Evolutionary conservation across 1,140 invertebrate species (phyloP).

Genomic region (Maniola jurtina): DNA sequence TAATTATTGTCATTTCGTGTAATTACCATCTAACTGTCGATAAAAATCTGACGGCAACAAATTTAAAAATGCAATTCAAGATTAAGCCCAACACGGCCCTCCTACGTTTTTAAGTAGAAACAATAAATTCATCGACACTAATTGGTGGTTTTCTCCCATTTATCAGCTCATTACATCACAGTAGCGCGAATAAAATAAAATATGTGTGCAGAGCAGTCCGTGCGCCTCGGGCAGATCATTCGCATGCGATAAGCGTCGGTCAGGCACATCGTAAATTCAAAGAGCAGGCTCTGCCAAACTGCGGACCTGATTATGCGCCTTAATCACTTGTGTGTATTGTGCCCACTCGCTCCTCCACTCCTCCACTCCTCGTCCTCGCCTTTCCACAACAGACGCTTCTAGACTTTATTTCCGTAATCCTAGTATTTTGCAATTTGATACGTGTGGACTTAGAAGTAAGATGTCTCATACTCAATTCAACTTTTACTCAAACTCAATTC

Average conservation of each 20-base stretch:
- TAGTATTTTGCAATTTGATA: not conserved
- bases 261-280: conserved; percentile 77
- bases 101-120: conserved; percentile 77
- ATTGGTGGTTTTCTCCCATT: conserved; percentile 78
- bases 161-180: conserved; percentile 79
- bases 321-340: conserved; percentile 61
- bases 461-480: too few species aligned
- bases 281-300: conserved; percentile 70
- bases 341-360: conserved; percentile 38
- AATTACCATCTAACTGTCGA: conserved; percentile 67
- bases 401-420: conserved; percentile 7
- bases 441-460: not conserved
- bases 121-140: conserved; percentile 79
- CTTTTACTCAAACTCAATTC: too few species aligned
- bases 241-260: conserved; percentile 76
- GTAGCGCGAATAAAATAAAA: conserved; percentile 79
- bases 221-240: conserved; percentile 73
- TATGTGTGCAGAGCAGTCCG: conserved; percentile 72
- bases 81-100: conserved; percentile 70
- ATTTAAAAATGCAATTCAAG: conserved; percentile 70
- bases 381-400: conserved; percentile 1
- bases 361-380: not conserved
- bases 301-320: conserved; percentile 73
- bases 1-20: conserved; percentile 48
- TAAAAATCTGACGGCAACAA: conserved; percentile 59